Percentiles rank a stretch among this genome's conserved stretches.
These are phyloP conservation scores for Goniozus legneri DNA, from an alignment of 1,140 invertebrate species.

Conservation along the genomic window DNA sequence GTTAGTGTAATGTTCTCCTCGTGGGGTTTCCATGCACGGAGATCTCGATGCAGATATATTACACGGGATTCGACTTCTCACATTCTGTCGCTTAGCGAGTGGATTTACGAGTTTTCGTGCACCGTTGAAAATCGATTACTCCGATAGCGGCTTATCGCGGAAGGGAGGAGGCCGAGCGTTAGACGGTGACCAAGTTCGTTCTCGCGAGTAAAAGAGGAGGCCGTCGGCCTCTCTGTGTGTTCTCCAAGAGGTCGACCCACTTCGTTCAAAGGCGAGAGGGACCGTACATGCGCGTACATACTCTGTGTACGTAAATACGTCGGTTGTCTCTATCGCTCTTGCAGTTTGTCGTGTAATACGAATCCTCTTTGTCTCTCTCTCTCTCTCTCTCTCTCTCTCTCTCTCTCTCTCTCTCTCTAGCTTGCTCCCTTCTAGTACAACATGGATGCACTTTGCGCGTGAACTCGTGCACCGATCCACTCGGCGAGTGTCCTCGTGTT, in stretches of 20 bases:
- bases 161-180: constrained; percentile 24
- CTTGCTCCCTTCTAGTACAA: constrained; percentile 3
- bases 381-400: constrained; percentile 14
- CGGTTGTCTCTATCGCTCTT: constrained; percentile 17
- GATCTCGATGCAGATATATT: too few relatives aligned
- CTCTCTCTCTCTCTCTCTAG: constrained; percentile 3
- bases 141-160: too few relatives aligned
- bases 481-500: too few relatives aligned
- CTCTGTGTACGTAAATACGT: constrained; percentile 24
- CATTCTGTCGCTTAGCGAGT: too few relatives aligned
- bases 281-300: constrained; percentile 28
- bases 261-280: constrained; percentile 43
- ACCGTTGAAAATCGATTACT: too few relatives aligned
- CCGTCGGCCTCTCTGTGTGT: constrained; percentile 36
- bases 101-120: too few relatives aligned
- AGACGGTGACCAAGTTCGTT: constrained; percentile 7
- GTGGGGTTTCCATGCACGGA: too few relatives aligned
- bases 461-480: too few relatives aligned
- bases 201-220: constrained; percentile 25
- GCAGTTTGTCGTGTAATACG: constrained; percentile 17
- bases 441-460: too few relatives aligned
- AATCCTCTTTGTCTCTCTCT: constrained; percentile 19
- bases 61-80: too few relatives aligned
- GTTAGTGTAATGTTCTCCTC: too few relatives aligned
- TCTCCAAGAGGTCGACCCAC: constrained; percentile 42